Evolutionary conservation across 2,888 invertebrate species (phyloP).

Genomic region (Drosophila subsilvestris): DNA sequence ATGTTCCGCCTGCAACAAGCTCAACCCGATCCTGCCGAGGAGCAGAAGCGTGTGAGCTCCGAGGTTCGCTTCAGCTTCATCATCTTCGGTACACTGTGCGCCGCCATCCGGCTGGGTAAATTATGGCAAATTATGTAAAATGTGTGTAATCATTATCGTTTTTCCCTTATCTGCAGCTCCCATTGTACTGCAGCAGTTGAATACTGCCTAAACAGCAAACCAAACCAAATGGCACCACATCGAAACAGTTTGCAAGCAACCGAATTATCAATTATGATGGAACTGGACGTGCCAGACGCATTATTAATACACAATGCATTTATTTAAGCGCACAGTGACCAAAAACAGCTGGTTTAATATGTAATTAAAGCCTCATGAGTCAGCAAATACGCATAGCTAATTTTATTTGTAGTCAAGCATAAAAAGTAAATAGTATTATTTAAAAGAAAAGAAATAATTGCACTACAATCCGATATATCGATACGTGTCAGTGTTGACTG

Average conservation of each 20-base stretch:
- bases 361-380: conserved; percentile 6
- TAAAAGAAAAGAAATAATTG: too few relatives aligned
- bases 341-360: conserved; percentile 3
- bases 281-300: neutral
- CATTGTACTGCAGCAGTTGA: conserved; percentile 56
- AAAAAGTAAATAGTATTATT: too few relatives aligned
- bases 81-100: conserved; percentile 78
- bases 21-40: conserved; percentile 83
- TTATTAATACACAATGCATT: conserved; percentile 52
- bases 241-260: conserved; percentile 1
- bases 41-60: conserved; percentile 80
- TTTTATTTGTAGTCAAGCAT: too few relatives aligned
- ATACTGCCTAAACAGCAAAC: conserved; percentile 45
- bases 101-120: conserved; percentile 81
- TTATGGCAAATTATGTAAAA: conserved; percentile 19
- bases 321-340: conserved; percentile 39
- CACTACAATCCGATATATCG: too few relatives aligned
- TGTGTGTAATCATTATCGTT: conserved; percentile 17
- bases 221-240: conserved; percentile 6
- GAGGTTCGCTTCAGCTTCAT: conserved; percentile 82
- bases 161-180: conserved; percentile 50
- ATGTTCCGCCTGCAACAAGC: conserved; percentile 84
- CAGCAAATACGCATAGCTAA: neutral
- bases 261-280: conserved; percentile 10
- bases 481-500: too few relatives aligned